A percentile compares a stretch with the other conserved stretches of the same genome.
Conservation (phyloP, 2,797 vertebrate species). For the Notamacropus eugenii region DNA sequence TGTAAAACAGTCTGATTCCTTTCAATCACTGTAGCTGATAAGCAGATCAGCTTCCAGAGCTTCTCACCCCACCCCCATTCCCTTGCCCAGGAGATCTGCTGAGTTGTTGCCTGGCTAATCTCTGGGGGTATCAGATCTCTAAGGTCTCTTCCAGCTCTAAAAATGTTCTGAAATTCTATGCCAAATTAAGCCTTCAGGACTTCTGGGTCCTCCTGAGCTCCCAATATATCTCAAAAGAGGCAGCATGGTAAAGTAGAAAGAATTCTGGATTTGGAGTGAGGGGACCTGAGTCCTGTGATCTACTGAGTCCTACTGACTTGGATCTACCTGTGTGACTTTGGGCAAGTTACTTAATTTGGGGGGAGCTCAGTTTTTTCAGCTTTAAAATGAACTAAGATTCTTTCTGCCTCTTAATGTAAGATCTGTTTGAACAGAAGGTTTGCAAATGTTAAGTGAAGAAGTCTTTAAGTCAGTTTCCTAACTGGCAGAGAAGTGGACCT, state of each 20-base stretch:
- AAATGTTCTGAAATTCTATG: background rate
- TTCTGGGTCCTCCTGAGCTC: background rate
- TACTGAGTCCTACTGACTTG: background rate
- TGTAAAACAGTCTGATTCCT: background rate
- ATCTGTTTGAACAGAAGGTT: background rate
- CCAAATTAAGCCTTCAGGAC: background rate
- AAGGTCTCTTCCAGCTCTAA: background rate
- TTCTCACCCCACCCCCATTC: background rate
- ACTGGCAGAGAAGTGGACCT: background rate
- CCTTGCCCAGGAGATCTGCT: background rate
- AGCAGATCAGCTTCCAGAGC: background rate
- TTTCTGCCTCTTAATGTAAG: background rate
- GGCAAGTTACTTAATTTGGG: background rate
- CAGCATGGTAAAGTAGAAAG: background rate
- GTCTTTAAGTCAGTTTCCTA: background rate
- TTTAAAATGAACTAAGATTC: background rate
- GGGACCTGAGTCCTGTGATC: background rate
- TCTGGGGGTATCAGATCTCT: background rate
- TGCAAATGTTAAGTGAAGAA: background rate
- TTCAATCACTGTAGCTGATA: background rate
- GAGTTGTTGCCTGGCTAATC: background rate
- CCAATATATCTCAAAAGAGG: background rate
- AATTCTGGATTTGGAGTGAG: background rate
- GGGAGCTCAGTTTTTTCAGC: background rate
- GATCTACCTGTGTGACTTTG: background rate